phyloP scores from a whole-genome alignment of 2,888 invertebrate species.

The Andrena bicolor region DNA sequence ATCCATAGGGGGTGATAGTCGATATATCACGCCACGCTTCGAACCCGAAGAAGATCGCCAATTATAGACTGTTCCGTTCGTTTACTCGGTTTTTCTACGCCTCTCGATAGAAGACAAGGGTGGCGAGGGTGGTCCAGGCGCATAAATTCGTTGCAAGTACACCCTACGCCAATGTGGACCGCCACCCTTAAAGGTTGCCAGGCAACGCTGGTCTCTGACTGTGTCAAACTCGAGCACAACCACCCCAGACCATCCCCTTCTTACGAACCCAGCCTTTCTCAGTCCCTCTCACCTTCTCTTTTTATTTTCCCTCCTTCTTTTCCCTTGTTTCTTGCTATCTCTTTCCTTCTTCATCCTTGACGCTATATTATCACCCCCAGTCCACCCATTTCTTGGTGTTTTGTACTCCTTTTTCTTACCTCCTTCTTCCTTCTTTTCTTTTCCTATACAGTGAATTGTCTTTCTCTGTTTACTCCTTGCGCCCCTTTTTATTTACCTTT shows the following conservation, averaged over 20 bases:
- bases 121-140: slow-evolving; percentile 62
- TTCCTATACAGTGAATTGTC: slow-evolving; percentile 38
- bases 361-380: slow-evolving; percentile 11
- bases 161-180: slow-evolving; percentile 77
- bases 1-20: slow-evolving; percentile 8
- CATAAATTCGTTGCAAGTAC: slow-evolving; percentile 80
- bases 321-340: slow-evolving; percentile 41
- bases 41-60: slow-evolving; percentile 33
- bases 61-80: slow-evolving; percentile 56
- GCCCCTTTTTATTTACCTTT: neutral
- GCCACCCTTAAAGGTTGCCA: slow-evolving; percentile 82
- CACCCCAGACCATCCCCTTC: slow-evolving; percentile 67
- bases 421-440: no score
- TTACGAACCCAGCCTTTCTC: slow-evolving; percentile 41
- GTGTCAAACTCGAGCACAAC: slow-evolving; percentile 81
- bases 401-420: neutral
- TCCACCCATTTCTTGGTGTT: neutral
- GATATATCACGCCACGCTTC: slow-evolving; percentile 12
- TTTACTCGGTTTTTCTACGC: slow-evolving; percentile 51
- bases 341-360: slow-evolving; percentile 4
- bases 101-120: slow-evolving; percentile 30
- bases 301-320: slow-evolving; percentile 11
- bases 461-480: neutral
- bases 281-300: slow-evolving; percentile 19
- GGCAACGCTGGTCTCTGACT: slow-evolving; percentile 82